phyloP scores from a whole-genome alignment of 2,888 invertebrate genomes.

The Tromatobia lineatoria region DNA sequence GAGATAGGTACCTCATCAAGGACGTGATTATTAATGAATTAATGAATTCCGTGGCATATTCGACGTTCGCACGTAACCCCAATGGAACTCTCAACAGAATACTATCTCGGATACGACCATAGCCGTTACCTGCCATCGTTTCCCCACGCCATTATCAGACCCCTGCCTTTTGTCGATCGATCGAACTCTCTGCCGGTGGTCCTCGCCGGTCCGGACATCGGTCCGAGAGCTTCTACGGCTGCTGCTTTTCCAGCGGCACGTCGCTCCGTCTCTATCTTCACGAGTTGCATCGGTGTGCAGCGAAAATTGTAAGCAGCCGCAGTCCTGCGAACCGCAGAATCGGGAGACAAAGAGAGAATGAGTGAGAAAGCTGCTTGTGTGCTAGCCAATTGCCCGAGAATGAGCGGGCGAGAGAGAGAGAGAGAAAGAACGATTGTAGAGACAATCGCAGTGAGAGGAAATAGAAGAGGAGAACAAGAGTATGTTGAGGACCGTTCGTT shows the following conservation, averaged over 20 bases:
- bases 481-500: conserved; percentile 1
- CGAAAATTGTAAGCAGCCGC: conserved; percentile 64
- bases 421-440: background rate
- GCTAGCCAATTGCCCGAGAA: conserved; percentile 22
- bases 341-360: conserved; percentile 46
- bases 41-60: conserved; percentile 62
- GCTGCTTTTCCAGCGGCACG: conserved; percentile 12
- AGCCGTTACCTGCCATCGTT: conserved; percentile 53
- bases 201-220: conserved; percentile 52
- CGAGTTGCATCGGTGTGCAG: conserved; percentile 49
- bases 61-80: conserved; percentile 45
- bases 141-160: conserved; percentile 56
- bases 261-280: conserved; percentile 19
- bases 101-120: conserved; percentile 26
- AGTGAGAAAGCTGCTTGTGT: conserved; percentile 16
- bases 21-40: conserved; percentile 67
- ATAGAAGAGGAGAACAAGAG: conserved; percentile 4
- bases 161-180: conserved; percentile 61
- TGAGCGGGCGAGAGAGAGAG: too few species aligned
- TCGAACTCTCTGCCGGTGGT: conserved; percentile 44
- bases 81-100: conserved; percentile 34
- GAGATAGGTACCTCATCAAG: conserved; percentile 59
- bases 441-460: conserved; percentile 8
- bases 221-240: conserved; percentile 28
- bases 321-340: conserved; percentile 60